A percentile compares a stretch with the other conserved stretches of the same genome.
These are phyloP conservation scores for Chalcis sispes DNA, from an alignment of 2,888 invertebrate species.

Conservation along the genomic window DNA sequence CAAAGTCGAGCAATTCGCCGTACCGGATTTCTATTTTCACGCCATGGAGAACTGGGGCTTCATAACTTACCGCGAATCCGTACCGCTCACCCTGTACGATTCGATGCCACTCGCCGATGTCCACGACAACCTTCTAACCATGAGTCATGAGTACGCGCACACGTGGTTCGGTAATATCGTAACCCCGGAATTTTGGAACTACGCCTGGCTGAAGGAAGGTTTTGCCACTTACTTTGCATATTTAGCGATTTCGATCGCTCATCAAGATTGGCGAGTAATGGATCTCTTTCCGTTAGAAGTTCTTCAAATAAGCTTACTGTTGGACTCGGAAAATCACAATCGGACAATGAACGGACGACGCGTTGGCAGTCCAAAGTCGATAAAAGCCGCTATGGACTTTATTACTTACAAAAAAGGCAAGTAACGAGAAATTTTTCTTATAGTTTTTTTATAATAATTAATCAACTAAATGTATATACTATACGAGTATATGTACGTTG, in stretches of 20 bases:
- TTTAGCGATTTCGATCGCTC: slow-evolving; percentile 62
- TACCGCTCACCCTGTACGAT: slow-evolving; percentile 56
- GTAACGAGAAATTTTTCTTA: background rate
- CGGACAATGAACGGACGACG: slow-evolving; percentile 79
- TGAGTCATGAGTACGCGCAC: slow-evolving; percentile 78
- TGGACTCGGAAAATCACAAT: slow-evolving; percentile 76
- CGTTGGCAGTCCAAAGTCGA: slow-evolving; percentile 77
- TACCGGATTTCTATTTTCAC: slow-evolving; percentile 89
- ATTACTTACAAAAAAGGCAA: slow-evolving; percentile 82
- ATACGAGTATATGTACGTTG: too few species aligned
- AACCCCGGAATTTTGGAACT: slow-evolving; percentile 83
- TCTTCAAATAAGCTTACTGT: slow-evolving; percentile 73
- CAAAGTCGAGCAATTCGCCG: slow-evolving; percentile 87
- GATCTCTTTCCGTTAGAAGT: slow-evolving; percentile 78
- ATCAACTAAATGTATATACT: background rate
- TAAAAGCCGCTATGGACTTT: slow-evolving; percentile 79
- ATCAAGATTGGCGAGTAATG: slow-evolving; percentile 77
- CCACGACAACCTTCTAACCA: slow-evolving; percentile 67
- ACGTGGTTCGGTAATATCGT: slow-evolving; percentile 87
- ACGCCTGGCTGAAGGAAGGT: slow-evolving; percentile 86
- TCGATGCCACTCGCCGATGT: slow-evolving; percentile 59
- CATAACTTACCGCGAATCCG: slow-evolving; percentile 82
- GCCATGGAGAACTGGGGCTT: slow-evolving; percentile 98
- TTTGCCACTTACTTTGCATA: slow-evolving; percentile 81
- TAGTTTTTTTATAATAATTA: background rate